Conservation (phyloP, 2,113 vertebrate species). For the Neodontobutis hainanensis region DNA sequence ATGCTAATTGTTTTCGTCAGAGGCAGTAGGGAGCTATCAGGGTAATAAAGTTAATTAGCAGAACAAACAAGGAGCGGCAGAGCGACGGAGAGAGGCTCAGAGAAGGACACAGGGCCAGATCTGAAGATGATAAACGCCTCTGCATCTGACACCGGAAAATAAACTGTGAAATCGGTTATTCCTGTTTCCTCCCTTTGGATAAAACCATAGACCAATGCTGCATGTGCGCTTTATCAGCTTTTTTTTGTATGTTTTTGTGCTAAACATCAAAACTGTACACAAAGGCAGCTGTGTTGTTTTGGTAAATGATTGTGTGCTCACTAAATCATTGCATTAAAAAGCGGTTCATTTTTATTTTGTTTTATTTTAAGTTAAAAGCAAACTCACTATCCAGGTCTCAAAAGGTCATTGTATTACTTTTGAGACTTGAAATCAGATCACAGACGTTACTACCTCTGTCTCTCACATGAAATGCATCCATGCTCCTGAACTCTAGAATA, state of each 20-base stretch:
- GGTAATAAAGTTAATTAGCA: constrained; percentile 99
- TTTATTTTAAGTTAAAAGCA: no score
- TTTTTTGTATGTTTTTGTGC: background rate
- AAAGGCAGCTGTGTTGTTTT: background rate
- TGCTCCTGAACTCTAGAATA: no score
- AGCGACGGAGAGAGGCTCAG: constrained; percentile 25
- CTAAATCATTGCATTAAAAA: no score
- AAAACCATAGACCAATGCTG: constrained; percentile 35
- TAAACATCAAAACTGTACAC: constrained; percentile 6
- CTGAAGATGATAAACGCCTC: constrained; percentile 53
- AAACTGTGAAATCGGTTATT: constrained; percentile 79
- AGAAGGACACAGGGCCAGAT: constrained; percentile 43
- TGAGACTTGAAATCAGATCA: no score
- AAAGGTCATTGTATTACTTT: no score
- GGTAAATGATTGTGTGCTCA: no score
- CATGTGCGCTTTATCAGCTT: constrained; percentile 9
- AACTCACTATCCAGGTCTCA: no score
- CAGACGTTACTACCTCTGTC: no score
- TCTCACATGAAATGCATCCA: no score
- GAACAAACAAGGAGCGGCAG: constrained; percentile 89
- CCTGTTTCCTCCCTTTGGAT: constrained; percentile 57
- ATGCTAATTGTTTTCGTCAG: constrained; percentile 98
- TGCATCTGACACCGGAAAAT: constrained; percentile 55
- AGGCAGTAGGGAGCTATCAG: constrained; percentile 99
- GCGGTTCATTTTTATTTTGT: no score